These are phyloP conservation scores for Thaumatotibia leucotreta DNA, from an alignment of 1,140 invertebrate species.

Conservation along the genomic window DNA sequence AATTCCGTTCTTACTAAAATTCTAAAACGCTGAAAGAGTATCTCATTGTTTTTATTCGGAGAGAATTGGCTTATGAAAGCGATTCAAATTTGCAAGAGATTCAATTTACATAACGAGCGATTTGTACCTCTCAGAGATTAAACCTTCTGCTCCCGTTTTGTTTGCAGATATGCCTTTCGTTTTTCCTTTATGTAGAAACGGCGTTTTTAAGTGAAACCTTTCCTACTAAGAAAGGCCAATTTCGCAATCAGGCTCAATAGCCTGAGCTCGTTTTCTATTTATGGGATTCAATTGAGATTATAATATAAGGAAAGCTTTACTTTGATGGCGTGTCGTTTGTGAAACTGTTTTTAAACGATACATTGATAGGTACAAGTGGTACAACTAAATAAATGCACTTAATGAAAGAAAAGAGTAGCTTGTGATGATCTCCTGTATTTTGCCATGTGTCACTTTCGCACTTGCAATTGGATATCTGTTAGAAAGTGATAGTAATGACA, in stretches of 20 bases:
- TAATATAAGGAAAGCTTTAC: not conserved
- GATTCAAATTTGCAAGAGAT: constrained; percentile 70
- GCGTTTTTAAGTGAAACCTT: constrained; percentile 22
- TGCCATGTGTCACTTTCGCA: no score
- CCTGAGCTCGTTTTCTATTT: not conserved
- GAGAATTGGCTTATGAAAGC: constrained; percentile 66
- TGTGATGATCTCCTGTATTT: no score
- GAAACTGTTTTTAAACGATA: no score
- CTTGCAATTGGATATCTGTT: no score
- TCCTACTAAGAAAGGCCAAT: constrained; percentile 13
- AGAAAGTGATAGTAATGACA: no score
- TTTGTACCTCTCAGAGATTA: constrained; percentile 71
- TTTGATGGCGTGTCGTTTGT: not conserved
- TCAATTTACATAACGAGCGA: constrained; percentile 73
- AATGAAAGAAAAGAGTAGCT: no score
- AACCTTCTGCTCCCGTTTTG: constrained; percentile 49
- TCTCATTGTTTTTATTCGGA: constrained; percentile 59
- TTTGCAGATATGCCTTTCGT: constrained; percentile 30
- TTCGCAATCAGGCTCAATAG: not conserved
- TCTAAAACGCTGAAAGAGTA: constrained; percentile 47
- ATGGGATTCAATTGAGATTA: not conserved
- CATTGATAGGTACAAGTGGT: no score
- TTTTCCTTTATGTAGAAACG: constrained; percentile 21
- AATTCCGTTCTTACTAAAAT: constrained; percentile 30
- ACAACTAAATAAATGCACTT: no score